A percentile compares a stretch with the other conserved stretches of the same genome.
phyloP scores from a whole-genome alignment of 2,797 vertebrate species.

The Pogoniulus pusillus region DNA sequence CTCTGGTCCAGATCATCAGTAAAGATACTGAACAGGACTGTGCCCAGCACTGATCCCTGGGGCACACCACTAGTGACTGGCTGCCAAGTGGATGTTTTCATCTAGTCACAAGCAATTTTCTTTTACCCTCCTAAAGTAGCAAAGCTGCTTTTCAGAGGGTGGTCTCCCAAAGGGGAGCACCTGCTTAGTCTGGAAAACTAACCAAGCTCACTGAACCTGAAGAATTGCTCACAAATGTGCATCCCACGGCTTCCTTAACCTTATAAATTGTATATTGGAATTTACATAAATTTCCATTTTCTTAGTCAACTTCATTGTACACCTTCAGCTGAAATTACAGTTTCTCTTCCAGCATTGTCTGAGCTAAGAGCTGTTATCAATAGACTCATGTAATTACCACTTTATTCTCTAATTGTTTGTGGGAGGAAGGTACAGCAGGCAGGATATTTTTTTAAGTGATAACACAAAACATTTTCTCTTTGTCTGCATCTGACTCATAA shows the following conservation, averaged over 20 bases:
- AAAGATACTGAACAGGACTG: no score
- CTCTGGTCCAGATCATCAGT: no score
- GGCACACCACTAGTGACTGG: no score
- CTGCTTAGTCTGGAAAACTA: background rate
- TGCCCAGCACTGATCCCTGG: no score
- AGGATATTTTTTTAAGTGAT: background rate
- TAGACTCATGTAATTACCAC: constrained; percentile 21
- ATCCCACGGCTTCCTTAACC: background rate
- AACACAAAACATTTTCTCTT: constrained; percentile 31
- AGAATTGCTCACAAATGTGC: background rate
- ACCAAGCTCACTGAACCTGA: background rate
- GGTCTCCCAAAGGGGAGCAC: background rate
- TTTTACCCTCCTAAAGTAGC: background rate
- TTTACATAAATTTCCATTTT: constrained; percentile 47
- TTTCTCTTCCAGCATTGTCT: constrained; percentile 10
- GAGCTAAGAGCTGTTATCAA: constrained; percentile 16
- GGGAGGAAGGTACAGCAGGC: constrained; percentile 22
- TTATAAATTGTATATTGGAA: background rate
- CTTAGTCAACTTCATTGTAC: background rate
- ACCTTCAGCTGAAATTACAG: background rate
- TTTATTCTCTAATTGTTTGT: constrained; percentile 37
- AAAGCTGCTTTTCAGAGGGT: background rate
- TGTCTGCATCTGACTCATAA: background rate
- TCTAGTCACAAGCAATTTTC: background rate
- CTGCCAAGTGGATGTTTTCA: no score